Evolutionary conservation across 2,888 invertebrate species (phyloP), one percentile per base, ranked within the genome.

Genomic region (Eucera pruinosa): DNA sequence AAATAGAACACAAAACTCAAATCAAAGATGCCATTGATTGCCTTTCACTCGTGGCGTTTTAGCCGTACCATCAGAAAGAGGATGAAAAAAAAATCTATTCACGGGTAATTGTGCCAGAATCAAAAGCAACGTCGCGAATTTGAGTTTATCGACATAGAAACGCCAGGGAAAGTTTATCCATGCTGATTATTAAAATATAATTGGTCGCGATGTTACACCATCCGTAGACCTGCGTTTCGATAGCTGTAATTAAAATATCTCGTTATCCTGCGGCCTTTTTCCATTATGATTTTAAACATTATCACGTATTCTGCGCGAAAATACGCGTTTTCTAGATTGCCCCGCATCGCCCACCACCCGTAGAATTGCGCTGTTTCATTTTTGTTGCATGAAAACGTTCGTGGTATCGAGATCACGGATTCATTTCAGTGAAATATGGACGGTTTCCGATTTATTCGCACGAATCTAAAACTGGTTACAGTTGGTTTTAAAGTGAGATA

Each of bases 181-280:
- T n/a, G 15, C 0, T 23, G 45, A 55, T 70, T 55, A 70, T 64
- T 70, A 64, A 70, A 64, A 64, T 48, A 54, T 70, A 55, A 70
- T 70, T 39, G 55, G 39, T 36, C 55, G 30, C 39, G 23, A 55
- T 11, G 36, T 36, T 36, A 36, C 30, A 36, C 36, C 2, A 9
- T 11, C 9, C 9, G 5, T 11, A 9, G 36, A 11, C 9, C 36
- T 6, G 9, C 9, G 36, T 36, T 36, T 36, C 36, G 11, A 6
- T 11, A 2, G 36, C 9, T 1, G 36, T 36, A 36, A 36, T 64
- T 65, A 55, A 55, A 65, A 39, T 55, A 55, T 55, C 23, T 18
- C 20, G 64, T 33, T n/a, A 27, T 2, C 13, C 11, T 15, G 18
- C 13, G 6, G 11, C 36, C 25, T 45, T 70, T 70, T 47, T 39